Evolutionary conservation across 2,888 invertebrate genomes (phyloP).

Genomic region (Agonopterix heracliana): DNA sequence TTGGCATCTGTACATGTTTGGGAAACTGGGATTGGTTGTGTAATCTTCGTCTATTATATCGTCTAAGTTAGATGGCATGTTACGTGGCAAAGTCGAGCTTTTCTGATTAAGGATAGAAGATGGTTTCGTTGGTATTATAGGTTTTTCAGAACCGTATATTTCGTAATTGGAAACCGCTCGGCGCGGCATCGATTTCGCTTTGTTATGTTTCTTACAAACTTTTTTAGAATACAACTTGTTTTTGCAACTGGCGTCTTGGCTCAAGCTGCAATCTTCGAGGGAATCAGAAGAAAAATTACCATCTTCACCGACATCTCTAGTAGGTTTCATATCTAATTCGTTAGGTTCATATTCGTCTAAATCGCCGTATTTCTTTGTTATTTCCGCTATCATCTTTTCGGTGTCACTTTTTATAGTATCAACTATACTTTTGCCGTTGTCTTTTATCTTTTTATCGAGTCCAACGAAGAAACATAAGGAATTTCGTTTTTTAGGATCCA

Average conservation of each 20-base stretch:
- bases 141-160: slow-evolving; percentile 75
- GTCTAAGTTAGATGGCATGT: slow-evolving; percentile 72
- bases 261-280: slow-evolving; percentile 81
- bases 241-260: slow-evolving; percentile 69
- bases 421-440: slow-evolving; percentile 73
- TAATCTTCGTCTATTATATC: slow-evolving; percentile 72
- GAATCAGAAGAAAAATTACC: slow-evolving; percentile 88
- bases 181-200: slow-evolving; percentile 70
- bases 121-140: slow-evolving; percentile 56
- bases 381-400: slow-evolving; percentile 80
- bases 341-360: slow-evolving; percentile 68
- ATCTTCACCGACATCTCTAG: slow-evolving; percentile 60
- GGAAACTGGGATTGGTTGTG: slow-evolving; percentile 46
- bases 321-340: slow-evolving; percentile 59
- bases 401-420: slow-evolving; percentile 79
- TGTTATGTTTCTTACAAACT: slow-evolving; percentile 72
- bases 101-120: slow-evolving; percentile 51
- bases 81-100: slow-evolving; percentile 67
- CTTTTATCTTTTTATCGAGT: slow-evolving; percentile 67
- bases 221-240: slow-evolving; percentile 72
- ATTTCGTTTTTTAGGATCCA: slow-evolving; percentile 72
- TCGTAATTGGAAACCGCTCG: slow-evolving; percentile 87
- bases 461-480: slow-evolving; percentile 82
- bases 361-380: slow-evolving; percentile 79
- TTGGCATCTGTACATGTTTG: slow-evolving; percentile 63